Percentiles rank a stretch among this genome's conserved stretches.
Evolutionary conservation across 2,113 vertebrate species (phyloP).

Genomic region (Lophotis ruficrista): DNA sequence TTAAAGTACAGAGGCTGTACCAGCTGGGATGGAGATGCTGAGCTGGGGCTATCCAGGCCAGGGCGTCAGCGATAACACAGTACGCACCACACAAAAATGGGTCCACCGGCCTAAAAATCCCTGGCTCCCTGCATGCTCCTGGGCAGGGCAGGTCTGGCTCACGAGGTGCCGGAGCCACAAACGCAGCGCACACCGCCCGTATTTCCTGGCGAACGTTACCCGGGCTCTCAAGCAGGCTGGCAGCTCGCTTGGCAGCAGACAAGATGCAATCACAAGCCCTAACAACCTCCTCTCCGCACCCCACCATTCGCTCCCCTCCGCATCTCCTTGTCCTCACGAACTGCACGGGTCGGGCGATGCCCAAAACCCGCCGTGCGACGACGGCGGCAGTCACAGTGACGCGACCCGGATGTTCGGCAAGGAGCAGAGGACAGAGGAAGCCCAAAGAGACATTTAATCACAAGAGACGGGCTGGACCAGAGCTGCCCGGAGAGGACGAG

Average conservation of each 20-base stretch:
- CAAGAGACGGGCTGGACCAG: accelerated
- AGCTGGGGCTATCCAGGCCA: accelerated
- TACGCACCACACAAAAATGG: accelerated
- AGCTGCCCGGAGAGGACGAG: background rate
- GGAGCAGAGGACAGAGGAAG: background rate
- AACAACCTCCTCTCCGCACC: background rate
- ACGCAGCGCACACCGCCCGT: accelerated
- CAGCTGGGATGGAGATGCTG: background rate
- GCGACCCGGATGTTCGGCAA: accelerated
- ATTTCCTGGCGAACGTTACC: background rate
- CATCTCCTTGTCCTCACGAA: background rate
- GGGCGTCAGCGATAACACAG: background rate
- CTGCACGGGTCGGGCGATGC: background rate
- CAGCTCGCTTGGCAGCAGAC: background rate
- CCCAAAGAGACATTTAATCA: accelerated
- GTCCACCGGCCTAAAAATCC: background rate
- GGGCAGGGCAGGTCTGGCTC: background rate
- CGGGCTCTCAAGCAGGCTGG: background rate
- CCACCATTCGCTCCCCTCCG: background rate
- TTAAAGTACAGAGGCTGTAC: accelerated
- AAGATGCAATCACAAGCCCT: accelerated
- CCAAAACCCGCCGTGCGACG: accelerated
- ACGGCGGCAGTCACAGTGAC: accelerated
- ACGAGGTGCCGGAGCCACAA: accelerated
- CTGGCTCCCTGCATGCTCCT: accelerated